Evolutionary conservation across 2,797 vertebrate genomes (phyloP).

Genomic region (Merluccius polli): DNA sequence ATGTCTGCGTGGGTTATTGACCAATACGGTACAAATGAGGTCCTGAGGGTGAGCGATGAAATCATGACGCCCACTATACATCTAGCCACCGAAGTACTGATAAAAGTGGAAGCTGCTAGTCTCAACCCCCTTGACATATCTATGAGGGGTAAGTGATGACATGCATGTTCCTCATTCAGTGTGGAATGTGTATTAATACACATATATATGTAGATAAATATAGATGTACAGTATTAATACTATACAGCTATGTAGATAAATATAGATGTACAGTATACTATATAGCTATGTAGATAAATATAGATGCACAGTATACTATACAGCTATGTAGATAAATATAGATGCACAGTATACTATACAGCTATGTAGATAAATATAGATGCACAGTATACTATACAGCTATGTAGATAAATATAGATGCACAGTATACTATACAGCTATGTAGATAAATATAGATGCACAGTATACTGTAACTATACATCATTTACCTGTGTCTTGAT

Average conservation of each 20-base stretch:
- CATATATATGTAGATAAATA: background rate
- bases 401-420: accelerated
- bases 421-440: too few relatives aligned
- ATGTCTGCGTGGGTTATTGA: constrained; percentile 92
- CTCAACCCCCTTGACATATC: constrained; percentile 88
- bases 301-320: background rate
- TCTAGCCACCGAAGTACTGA: constrained; percentile 81
- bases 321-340: too few relatives aligned
- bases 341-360: background rate
- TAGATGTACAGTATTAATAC: background rate
- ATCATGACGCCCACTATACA: constrained; percentile 70
- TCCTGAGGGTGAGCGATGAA: constrained; percentile 76
- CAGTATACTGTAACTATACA: background rate
- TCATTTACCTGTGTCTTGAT: constrained; percentile 8
- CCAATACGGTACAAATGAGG: constrained; percentile 80
- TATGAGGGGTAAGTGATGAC: constrained; percentile 84
- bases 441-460: background rate
- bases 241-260: too few relatives aligned
- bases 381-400: background rate
- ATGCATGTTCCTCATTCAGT: background rate
- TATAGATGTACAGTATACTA: background rate
- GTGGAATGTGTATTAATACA: background rate
- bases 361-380: too few relatives aligned
- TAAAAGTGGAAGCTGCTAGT: constrained; percentile 84
- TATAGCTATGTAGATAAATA: too few relatives aligned